Evolutionary conservation across 2,797 vertebrate genomes (phyloP), one percentile per base, ranked within the genome.

Genomic region (Centroberyx gerrardi): DNA sequence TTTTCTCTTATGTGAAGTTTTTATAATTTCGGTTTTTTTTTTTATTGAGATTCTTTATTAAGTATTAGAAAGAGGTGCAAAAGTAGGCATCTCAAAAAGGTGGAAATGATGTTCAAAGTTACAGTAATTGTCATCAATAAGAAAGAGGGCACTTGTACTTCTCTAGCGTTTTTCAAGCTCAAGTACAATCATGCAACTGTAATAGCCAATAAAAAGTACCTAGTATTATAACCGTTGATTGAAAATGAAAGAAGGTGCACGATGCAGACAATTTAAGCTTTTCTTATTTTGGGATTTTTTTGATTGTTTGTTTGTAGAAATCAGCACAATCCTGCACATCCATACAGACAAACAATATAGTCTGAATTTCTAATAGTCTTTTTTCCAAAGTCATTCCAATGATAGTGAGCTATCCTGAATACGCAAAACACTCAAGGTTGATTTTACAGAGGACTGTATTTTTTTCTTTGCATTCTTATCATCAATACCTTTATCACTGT

Each of bases 391-490:
- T 77, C 52, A 64, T 33, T 56, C 36, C 42, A 13, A 5, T 31
- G 59, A 74, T 66, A 52, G 48, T 8, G 60, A 68, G 56, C 29
- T 42, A 55, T 63, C n/a, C 69, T 46, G 13, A 13, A 58, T 61
- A 48, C 62, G 44, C 63, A 79, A 84, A 85, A 78, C 52, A 83
- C 49, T 74, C 54, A 83, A 87, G 72, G 73, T 82, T 78, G 69
- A 58, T 83, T 85, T 82, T 62, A 78, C 87, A 83, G 56, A 80
- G 63, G 22, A 14, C 42, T 70, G 58, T 68, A 80, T 84, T 83
- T 74, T 59, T 81, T 84, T 31, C 18, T 38, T 81, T 78, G 53
- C 70, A 62, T 76, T 83, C 73, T 87, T 88, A 87, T 87, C 87
- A 82, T 83, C 68, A 72, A 60, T 68, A 77, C 74, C 76, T 83